phyloP scores from a whole-genome alignment of 2,888 invertebrate species.

The Hydropsyche betteni region DNA sequence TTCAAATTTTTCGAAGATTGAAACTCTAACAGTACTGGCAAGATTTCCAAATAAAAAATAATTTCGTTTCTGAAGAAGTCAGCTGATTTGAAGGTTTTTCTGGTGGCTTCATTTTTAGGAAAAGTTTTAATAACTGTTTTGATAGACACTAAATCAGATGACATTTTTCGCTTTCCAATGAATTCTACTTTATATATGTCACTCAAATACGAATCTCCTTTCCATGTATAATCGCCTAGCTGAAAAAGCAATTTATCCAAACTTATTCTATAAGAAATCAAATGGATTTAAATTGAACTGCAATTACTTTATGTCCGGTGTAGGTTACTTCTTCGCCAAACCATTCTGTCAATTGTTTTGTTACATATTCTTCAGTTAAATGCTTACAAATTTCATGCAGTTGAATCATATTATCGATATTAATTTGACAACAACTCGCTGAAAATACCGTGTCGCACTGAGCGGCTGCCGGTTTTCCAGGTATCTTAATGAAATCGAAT shows the following conservation, averaged over 20 bases:
- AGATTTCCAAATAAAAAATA: conserved; percentile 68
- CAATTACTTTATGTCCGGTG: conserved; percentile 61
- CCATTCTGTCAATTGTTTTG: conserved; percentile 58
- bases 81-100: conserved; percentile 70
- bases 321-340: conserved; percentile 57
- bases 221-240: conserved; percentile 63
- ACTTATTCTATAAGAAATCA: neutral
- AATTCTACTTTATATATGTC: conserved; percentile 70
- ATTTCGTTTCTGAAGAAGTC: conserved; percentile 79
- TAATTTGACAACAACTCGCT: too few relatives aligned
- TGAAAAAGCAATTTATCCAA: conserved; percentile 53
- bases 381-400: conserved; percentile 55
- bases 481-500: too few relatives aligned
- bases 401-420: conserved; percentile 37
- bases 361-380: conserved; percentile 58
- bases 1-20: conserved; percentile 58
- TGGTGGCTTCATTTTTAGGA: conserved; percentile 70
- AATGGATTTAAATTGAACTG: neutral
- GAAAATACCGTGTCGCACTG: too few relatives aligned
- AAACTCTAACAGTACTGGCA: conserved; percentile 63
- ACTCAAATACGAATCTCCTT: conserved; percentile 78
- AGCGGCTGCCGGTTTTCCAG: too few relatives aligned
- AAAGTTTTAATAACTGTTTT: conserved; percentile 73
- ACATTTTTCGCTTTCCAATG: conserved; percentile 56
- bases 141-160: conserved; percentile 57